phyloP scores from a whole-genome alignment of 2,797 vertebrate species.

The Muscicapa striata region DNA sequence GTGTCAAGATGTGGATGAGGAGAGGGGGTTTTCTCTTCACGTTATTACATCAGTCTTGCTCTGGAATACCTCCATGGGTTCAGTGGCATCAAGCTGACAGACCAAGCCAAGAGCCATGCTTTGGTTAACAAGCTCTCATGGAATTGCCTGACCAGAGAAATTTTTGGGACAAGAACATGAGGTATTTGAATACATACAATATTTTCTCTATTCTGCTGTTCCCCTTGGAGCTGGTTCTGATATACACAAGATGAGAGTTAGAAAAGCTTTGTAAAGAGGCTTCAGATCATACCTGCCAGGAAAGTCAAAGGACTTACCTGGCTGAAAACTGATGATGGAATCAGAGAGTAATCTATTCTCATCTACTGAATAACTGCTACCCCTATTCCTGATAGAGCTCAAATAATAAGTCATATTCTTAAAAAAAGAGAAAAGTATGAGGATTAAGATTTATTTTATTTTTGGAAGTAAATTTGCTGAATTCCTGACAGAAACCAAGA shows the following conservation, averaged over 20 bases:
- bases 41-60: neutral
- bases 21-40: neutral
- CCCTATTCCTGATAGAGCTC: neutral
- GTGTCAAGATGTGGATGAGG: neutral
- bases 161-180: neutral
- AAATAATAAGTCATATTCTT: neutral
- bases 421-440: neutral
- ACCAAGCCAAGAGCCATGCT: neutral
- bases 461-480: neutral
- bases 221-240: neutral
- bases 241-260: neutral
- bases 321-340: neutral
- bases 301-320: neutral
- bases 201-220: neutral
- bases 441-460: neutral
- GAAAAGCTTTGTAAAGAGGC: neutral
- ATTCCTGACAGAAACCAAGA: neutral
- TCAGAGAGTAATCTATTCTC: neutral
- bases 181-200: neutral
- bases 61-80: neutral
- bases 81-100: neutral
- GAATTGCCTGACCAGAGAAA: neutral
- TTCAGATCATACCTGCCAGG: neutral
- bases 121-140: neutral
- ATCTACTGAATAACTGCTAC: neutral